Evolutionary conservation across 23 tunicate genomes (phyloP).

Genomic region (Clavelina lepadiformis): DNA sequence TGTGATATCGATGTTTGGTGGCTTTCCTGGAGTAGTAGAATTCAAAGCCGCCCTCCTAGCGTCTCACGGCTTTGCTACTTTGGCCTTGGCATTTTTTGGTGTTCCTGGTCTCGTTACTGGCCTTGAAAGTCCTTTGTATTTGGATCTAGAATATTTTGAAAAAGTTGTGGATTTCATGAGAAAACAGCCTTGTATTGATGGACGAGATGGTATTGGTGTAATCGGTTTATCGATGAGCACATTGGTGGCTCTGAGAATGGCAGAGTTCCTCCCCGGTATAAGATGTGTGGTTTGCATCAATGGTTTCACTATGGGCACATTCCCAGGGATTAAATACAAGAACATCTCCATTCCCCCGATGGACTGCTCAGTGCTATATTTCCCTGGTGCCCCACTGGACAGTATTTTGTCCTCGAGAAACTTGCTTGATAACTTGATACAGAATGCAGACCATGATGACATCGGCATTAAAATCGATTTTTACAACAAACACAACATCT

Average conservation of each 20-base stretch:
- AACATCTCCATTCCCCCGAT: too few relatives aligned
- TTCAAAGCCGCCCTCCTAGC: conserved; percentile 52
- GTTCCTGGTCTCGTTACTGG: conserved; percentile 8
- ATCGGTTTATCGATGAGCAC: conserved; percentile 32
- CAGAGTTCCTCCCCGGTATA: conserved; percentile 10
- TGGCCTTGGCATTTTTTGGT: conserved; percentile 47
- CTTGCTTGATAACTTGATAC: too few relatives aligned
- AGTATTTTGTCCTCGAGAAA: too few relatives aligned
- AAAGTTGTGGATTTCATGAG: conserved; percentile 17
- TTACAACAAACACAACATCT: conserved; percentile 17
- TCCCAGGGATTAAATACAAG: too few relatives aligned
- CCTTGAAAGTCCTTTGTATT: not conserved
- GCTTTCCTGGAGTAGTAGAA: conserved; percentile 54
- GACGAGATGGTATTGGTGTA: conserved; percentile 31
- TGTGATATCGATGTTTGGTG: conserved; percentile 51
- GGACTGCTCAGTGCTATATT: too few relatives aligned
- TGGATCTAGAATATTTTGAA: conserved; percentile 51
- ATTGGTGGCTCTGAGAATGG: conserved; percentile 30
- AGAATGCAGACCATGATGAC: too few relatives aligned
- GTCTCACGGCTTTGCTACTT: conserved; percentile 56
- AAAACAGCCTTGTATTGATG: conserved; percentile 9
- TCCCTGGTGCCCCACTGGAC: too few relatives aligned
- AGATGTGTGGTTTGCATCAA: conserved; percentile 43
- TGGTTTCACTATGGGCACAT: conserved; percentile 14
- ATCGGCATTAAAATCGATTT: too few relatives aligned